Evolutionary conservation across 2,888 invertebrate genomes (phyloP).

Genomic region (Napeogenes sylphis): DNA sequence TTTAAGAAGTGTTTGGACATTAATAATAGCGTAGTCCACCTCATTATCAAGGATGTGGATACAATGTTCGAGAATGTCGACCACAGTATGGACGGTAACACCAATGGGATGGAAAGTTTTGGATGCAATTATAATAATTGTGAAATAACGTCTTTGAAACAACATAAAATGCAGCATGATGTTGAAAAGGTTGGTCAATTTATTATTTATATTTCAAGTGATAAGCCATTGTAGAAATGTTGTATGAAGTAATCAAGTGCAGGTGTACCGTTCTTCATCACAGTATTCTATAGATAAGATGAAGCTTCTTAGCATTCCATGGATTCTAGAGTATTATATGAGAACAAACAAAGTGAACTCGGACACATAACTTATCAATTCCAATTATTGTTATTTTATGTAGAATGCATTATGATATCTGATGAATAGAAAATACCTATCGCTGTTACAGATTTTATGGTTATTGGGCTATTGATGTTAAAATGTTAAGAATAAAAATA

Average conservation of each 20-base stretch:
- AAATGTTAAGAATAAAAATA: no score
- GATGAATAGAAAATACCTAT: no score
- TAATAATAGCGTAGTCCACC: conserved; percentile 80
- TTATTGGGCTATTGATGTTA: no score
- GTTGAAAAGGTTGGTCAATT: conserved; percentile 61
- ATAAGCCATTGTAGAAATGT: not conserved
- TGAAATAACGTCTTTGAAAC: conserved; percentile 59
- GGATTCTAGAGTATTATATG: no score
- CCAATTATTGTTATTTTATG: no score
- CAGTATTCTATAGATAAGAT: no score
- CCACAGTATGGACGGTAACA: conserved; percentile 46
- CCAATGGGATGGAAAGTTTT: conserved; percentile 59
- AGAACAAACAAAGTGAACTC: no score
- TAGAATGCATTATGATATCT: no score
- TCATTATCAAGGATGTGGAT: conserved; percentile 87
- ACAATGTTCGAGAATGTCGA: conserved; percentile 89
- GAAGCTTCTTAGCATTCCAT: no score
- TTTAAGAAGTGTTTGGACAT: conserved; percentile 89
- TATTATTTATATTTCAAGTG: not conserved
- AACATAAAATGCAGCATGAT: conserved; percentile 71
- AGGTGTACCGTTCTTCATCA: no score
- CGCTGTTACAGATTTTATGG: no score
- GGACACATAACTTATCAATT: no score
- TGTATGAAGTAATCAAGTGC: not conserved
- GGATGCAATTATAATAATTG: conserved; percentile 66